Evolutionary conservation across 2,888 invertebrate genomes (phyloP).

Genomic region (Lithophane leautieri): DNA sequence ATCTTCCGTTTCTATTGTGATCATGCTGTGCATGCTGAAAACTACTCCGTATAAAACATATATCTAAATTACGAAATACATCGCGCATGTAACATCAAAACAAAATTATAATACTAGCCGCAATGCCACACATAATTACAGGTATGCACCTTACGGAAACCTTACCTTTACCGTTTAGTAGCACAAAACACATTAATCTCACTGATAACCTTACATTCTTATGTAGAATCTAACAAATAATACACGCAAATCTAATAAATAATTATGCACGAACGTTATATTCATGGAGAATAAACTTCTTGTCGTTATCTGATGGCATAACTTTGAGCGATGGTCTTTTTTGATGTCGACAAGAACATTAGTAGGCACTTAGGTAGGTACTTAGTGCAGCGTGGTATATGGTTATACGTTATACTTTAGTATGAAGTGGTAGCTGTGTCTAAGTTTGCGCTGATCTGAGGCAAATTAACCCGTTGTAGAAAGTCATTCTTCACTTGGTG

Average conservation of each 20-base stretch:
- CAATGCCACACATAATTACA: slow-evolving; percentile 7
- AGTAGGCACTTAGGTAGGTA: neutral
- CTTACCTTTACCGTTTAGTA: slow-evolving; percentile 44
- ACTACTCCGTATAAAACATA: too few relatives aligned
- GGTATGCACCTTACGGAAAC: slow-evolving; percentile 30
- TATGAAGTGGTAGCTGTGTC: neutral
- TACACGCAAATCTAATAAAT: slow-evolving; percentile 48
- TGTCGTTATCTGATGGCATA: slow-evolving; percentile 44
- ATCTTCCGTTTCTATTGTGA: neutral
- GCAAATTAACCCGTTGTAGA: too few relatives aligned
- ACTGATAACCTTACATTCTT: slow-evolving; percentile 62
- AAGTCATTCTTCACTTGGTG: neutral
- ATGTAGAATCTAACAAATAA: slow-evolving; percentile 55
- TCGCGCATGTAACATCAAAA: neutral
- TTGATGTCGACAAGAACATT: slow-evolving; percentile 38
- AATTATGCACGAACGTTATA: slow-evolving; percentile 48
- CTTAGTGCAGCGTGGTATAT: slow-evolving; percentile 14
- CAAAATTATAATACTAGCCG: neutral
- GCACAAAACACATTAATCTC: slow-evolving; percentile 51
- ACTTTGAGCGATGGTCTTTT: slow-evolving; percentile 43
- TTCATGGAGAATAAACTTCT: slow-evolving; percentile 42
- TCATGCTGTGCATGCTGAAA: neutral
- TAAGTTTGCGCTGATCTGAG: too few relatives aligned
- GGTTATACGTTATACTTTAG: slow-evolving; percentile 9
- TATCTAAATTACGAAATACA: neutral